Base-by-base conservation (phyloP, 2,888 invertebrate genomes). In the Rhyacophila evoluta region DNA sequence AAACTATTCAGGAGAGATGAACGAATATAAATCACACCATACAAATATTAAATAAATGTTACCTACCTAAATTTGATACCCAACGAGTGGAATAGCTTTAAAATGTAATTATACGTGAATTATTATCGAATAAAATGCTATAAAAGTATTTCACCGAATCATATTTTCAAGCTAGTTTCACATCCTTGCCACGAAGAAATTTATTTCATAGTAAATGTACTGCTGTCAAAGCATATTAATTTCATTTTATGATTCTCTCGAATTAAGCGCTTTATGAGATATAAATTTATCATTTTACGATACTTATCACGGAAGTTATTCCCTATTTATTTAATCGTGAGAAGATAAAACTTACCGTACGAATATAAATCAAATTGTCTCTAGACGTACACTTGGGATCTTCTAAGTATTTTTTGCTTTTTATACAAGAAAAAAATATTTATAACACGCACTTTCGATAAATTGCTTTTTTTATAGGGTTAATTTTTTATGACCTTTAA, bases 51-150 rank as follows among this genome's bases (percentile, higher is more conserved):
- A 55, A 39, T 15, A 55, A 55, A 55, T 55, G 19, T 12, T 55
- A 8, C 25, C 19, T 33, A 41, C 19, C 19, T 19, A 6, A 55
- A 55, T 1, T 6, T 41, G 41, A 41, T 15, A 15, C 19, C 41
- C 5, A 6, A 41, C 2, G 55, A 19, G 19, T 55, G 10, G 1
- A 19, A 55, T 55, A 19, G 55, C 19, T 1, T 55, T 55, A 19
- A 25, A 55, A 55, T 55, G 55, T 55, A 55, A 55, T 55, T 55
- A 55, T 55, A 55, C 10, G 55, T 55, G 55, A 55, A 55, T 55
- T 55, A 55, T 55, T 55, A 10, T 55, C 55, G 25, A 55, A 55
- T 55, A 55, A 55, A 55, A 25, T 15, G 25, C 8, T 55, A 19
- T 55, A 25, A 55, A 55, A 55, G 55, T 55, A 8, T 55, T 55